Evolutionary conservation across 2,797 vertebrate genomes (phyloP), one percentile per base, ranked within the genome.

Genomic region (Chelon labrosus): DNA sequence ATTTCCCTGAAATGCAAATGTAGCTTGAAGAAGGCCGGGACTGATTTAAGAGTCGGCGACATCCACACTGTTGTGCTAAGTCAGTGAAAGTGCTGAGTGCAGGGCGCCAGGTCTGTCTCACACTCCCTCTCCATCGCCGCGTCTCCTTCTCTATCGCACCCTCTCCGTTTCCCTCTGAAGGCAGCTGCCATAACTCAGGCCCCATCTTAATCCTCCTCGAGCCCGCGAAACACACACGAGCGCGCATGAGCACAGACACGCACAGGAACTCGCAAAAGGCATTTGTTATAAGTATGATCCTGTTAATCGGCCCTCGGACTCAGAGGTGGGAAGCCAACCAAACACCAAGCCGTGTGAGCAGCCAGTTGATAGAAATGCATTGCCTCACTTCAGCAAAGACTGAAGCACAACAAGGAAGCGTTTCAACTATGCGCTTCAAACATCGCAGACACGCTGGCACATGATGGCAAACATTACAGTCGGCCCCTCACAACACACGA

Each of bases 31-130:
- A 83, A 61, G 72, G 73, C 70, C 72, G 65, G 65, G 80, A 88
- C 84, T 93, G 92, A 94, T 94, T 94, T 92, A 94, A 81, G 90
- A 91, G 75, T 74, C 79, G 35, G 87, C 81, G 89, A 84, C 89
- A 86, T 87, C 76, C 75, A 62, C 80, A 77, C 85, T 75, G 79
- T 80, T 87, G 86, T 84, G 84, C 81, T 85, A 88, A 88, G 86
- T 89, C 85, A 85, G 90, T 82, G 78, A 88, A 92, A 91, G 86
- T 89, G 88, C 90, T 90, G 91, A 93, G 88, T 81, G 82, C 80
- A 71, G 80, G 78, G 79, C 65, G 73, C 82, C 80, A 72, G 75
- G 65, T 82, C 81, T 62, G 65, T 77, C 62, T 78, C 61, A 70
- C 75, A 65, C 73, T 55, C 82, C 79, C 79, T 64, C 83, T 85